Percentiles rank a stretch among this genome's conserved stretches.
These are phyloP conservation scores for Acanthiza pusilla DNA, from an alignment of 2,797 vertebrate genomes.

Conservation along the genomic window DNA sequence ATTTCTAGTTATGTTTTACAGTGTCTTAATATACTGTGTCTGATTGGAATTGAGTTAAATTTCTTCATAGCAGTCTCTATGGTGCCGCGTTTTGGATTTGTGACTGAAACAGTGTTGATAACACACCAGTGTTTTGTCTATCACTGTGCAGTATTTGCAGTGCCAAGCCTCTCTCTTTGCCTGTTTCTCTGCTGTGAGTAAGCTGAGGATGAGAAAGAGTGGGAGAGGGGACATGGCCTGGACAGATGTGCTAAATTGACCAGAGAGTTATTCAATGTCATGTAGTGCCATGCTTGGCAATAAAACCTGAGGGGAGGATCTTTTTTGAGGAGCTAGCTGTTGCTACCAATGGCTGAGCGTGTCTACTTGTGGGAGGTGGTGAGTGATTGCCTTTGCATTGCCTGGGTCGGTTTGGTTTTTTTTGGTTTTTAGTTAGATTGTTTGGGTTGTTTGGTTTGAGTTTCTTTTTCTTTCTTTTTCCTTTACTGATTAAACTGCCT, in stretches of 20 bases:
- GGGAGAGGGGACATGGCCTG: not conserved
- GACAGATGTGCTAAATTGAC: not conserved
- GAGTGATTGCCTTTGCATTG: not conserved
- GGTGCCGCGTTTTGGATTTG: not conserved
- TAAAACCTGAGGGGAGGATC: not conserved
- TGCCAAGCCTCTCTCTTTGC: not conserved
- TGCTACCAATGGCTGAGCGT: not conserved
- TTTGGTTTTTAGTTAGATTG: not conserved
- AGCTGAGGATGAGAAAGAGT: not conserved
- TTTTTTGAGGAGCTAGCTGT: not conserved
- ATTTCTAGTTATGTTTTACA: not conserved
- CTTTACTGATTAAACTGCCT: not conserved
- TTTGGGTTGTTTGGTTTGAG: not conserved
- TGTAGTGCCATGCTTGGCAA: not conserved
- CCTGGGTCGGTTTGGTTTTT: not conserved
- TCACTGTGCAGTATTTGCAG: not conserved
- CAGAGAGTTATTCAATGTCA: not conserved
- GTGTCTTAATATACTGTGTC: not conserved
- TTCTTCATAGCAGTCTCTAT: not conserved
- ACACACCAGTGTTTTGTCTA: not conserved
- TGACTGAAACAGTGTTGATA: not conserved
- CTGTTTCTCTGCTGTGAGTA: fast-evolving
- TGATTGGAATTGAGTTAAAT: not conserved
- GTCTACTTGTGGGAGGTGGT: not conserved
- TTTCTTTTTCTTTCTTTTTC: not conserved